Base-by-base conservation (phyloP, 2,113 vertebrate species). In the Vulpes lagopus region DNA sequence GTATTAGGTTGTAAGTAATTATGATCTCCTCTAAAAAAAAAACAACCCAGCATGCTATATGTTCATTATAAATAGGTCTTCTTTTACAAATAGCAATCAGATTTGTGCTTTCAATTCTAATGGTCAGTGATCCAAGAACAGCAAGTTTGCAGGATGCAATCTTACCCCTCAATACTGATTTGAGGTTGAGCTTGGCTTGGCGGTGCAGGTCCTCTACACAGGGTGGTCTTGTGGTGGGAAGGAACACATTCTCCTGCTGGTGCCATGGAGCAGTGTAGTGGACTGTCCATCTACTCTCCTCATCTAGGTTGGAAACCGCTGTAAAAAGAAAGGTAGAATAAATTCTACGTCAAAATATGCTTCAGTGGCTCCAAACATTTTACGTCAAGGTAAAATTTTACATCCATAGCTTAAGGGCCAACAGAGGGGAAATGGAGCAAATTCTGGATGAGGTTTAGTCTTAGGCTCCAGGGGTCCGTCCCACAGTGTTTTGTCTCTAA, bases 231-330 rank as follows among this genome's bases (percentile, higher is more conserved):
- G 98, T 99, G 85, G 99, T 98, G 0, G 99, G 99, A 67, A 99
- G 98, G 98, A 99, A 99, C 62, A 99, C 99, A 62, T 99, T 99
- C 97, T 99, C 99, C 98, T 99, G 99, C 98, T 99, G 99, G 97
- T 99, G 99, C 99, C 99, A 99, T 0, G 99, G 99, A 12, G 99
- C 99, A 0, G 99, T 99, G 98, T 99, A 99, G 97, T 99, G 99
- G 81, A 99, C 99, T 0, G 99, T 99, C 99, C 99, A 99, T 97
- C 99, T 99, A 94, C 99, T 99, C 98, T 99, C 99, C 98, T 99
- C 99, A 32, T 99, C 99, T 98, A 99, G 98, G 98, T 99, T 99
- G 97, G 99, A 99, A 98, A 99, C 99, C 62, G 99, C 99, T 99
- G 98, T 19, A 95, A 89, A 98, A 86, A 98, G 22, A 98, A 43